These are phyloP conservation scores for Platypus cylindrus DNA, from an alignment of 2,888 invertebrate genomes.

Conservation along the genomic window DNA sequence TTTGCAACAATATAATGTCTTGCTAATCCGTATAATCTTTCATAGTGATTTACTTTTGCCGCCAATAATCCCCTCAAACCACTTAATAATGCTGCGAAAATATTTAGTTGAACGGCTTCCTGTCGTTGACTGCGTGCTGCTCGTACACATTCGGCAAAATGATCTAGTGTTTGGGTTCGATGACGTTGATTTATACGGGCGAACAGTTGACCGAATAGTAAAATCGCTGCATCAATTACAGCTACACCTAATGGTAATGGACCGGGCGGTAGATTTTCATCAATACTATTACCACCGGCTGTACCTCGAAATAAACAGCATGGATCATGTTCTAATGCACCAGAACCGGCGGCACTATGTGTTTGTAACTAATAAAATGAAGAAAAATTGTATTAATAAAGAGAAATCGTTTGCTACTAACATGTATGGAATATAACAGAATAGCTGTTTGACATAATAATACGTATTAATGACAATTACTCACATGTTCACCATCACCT, in stretches of 20 bases:
- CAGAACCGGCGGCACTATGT: slow-evolving; percentile 89
- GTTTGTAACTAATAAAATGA: slow-evolving; percentile 63
- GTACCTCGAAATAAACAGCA: slow-evolving; percentile 56
- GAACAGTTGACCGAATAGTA: slow-evolving; percentile 87
- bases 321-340: slow-evolving; percentile 92
- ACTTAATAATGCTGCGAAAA: slow-evolving; percentile 83
- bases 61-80: slow-evolving; percentile 79
- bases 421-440: too few relatives aligned
- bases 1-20: too few relatives aligned
- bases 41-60: slow-evolving; percentile 57
- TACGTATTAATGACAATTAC: too few relatives aligned
- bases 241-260: slow-evolving; percentile 89
- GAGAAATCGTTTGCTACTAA: too few relatives aligned
- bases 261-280: too few relatives aligned
- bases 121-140: slow-evolving; percentile 87
- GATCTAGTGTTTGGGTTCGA: slow-evolving; percentile 92
- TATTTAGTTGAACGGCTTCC: slow-evolving; percentile 92
- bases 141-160: slow-evolving; percentile 89
- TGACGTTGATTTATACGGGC: slow-evolving; percentile 92
- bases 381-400: too few relatives aligned
- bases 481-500: slow-evolving; percentile 71
- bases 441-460: too few relatives aligned
- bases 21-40: slow-evolving; percentile 52
- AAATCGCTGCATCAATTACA: slow-evolving; percentile 89
- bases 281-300: slow-evolving; percentile 36